Evolutionary conservation across 2,797 vertebrate species (phyloP).

Genomic region (Cottoperca gobio): DNA sequence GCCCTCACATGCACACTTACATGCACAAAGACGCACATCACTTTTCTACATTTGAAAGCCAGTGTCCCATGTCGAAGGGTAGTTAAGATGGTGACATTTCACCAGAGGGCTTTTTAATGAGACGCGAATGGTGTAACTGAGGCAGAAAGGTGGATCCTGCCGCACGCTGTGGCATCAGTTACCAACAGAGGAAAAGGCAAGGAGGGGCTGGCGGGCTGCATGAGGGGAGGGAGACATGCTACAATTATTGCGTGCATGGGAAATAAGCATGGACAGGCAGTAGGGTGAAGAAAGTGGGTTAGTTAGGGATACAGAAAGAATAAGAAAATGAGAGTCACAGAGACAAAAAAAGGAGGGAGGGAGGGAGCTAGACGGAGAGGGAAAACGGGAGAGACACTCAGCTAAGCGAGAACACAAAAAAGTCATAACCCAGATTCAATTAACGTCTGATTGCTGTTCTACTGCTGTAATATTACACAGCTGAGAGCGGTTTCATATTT

Average conservation of each 20-base stretch:
- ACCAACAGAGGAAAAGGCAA: conserved; percentile 15
- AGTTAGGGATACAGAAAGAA: conserved; percentile 28
- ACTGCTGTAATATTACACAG: conserved; percentile 80
- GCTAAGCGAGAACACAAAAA: conserved; percentile 75
- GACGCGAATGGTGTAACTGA: conserved; percentile 53
- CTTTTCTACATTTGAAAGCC: conserved; percentile 53
- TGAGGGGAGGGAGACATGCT: neutral
- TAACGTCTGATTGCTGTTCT: conserved; percentile 80
- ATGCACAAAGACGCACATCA: conserved; percentile 43
- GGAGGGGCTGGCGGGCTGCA: conserved; percentile 4
- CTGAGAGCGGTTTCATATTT: conserved; percentile 81
- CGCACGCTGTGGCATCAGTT: conserved; percentile 33
- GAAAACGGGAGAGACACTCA: conserved; percentile 61
- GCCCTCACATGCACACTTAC: conserved; percentile 21
- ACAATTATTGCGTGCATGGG: conserved; percentile 7
- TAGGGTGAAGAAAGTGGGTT: conserved; percentile 30
- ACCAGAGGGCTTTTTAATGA: conserved; percentile 64
- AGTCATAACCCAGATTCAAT: conserved; percentile 83
- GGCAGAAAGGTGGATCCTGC: conserved; percentile 34
- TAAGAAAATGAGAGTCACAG: conserved; percentile 31
- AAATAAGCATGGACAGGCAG: neutral
- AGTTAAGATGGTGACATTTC: conserved; percentile 72
- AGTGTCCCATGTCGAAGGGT: conserved; percentile 54
- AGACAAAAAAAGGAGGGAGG: conserved; percentile 1
- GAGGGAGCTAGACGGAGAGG: conserved; percentile 23